Conservation (phyloP, 2,797 vertebrate species). For the Poeciliopsis presidionis region DNA sequence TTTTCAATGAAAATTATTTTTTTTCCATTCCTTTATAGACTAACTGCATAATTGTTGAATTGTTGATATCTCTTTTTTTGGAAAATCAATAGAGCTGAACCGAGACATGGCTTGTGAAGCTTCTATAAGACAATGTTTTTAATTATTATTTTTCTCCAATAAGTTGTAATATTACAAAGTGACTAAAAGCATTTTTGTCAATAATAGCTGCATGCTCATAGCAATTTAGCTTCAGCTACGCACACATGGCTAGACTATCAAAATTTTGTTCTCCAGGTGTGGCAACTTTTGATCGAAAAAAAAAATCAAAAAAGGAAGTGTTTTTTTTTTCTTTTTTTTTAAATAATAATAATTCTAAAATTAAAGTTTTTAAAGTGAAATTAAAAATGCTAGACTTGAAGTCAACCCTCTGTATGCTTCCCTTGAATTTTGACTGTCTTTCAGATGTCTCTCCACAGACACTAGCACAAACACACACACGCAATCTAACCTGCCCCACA, state of each 20-base stretch:
- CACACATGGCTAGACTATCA: conserved; percentile 13
- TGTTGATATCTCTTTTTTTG: neutral
- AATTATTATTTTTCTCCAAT: too few relatives aligned
- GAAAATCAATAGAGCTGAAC: neutral
- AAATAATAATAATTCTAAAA: too few relatives aligned
- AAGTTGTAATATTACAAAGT: neutral
- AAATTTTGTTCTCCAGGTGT: conserved; percentile 17
- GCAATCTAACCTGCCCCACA: conserved; percentile 37
- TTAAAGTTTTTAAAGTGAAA: conserved; percentile 49
- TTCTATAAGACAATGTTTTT: neutral
- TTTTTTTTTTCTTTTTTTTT: too few relatives aligned
- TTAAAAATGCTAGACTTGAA: conserved; percentile 63
- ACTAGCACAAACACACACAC: conserved; percentile 22
- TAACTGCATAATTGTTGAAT: neutral
- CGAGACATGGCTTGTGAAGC: neutral
- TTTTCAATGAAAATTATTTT: neutral
- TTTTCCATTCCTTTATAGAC: neutral
- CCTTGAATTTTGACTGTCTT: conserved; percentile 18
- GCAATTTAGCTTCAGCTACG: neutral
- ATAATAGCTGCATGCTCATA: neutral
- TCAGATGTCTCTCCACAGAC: conserved; percentile 14
- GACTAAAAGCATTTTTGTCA: neutral
- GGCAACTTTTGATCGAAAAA: conserved; percentile 25
- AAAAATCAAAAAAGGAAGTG: neutral
- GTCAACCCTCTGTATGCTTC: conserved; percentile 48